A percentile compares a stretch with the other conserved stretches of the same genome.
Conservation (phyloP, 1,140 invertebrate genomes). For the Luehdorfia chinensis region DNA sequence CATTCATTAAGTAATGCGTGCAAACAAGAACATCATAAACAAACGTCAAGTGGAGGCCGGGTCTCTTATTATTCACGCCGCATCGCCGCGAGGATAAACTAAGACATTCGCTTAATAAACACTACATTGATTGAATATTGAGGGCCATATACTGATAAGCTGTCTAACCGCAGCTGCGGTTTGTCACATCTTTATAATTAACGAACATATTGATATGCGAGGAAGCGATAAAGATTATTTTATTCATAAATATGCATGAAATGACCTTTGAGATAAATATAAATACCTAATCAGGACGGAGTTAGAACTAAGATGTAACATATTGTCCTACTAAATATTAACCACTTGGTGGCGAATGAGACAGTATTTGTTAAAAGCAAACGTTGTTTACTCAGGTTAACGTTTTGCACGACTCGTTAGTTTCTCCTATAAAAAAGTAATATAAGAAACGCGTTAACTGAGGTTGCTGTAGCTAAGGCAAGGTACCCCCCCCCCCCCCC, state of each 20-base stretch:
- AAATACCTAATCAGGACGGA: too few relatives aligned
- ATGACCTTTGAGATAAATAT: conserved; percentile 4
- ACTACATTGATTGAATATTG: conserved; percentile 9
- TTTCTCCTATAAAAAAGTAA: too few relatives aligned
- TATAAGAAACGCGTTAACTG: too few relatives aligned
- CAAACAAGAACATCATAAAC: neutral
- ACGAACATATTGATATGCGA: neutral
- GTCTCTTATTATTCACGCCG: conserved; percentile 7
- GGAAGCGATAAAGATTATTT: neutral
- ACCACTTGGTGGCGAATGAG: too few relatives aligned
- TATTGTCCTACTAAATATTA: too few relatives aligned
- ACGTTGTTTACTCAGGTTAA: too few relatives aligned
- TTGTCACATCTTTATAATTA: conserved; percentile 3
- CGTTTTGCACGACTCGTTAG: too few relatives aligned
- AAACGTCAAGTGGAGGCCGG: conserved; percentile 2
- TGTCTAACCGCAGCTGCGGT: neutral
- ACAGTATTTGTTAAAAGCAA: too few relatives aligned
- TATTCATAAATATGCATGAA: conserved; percentile 4
- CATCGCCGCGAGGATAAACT: conserved; percentile 6
- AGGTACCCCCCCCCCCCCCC: too few relatives aligned
- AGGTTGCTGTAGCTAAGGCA: too few relatives aligned
- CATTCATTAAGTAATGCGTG: neutral
- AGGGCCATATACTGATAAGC: neutral
- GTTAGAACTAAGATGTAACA: too few relatives aligned
- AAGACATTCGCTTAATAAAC: conserved; percentile 1